Conservation (phyloP, 2,797 vertebrate species). For the Rhinatrema bivittatum region DNA sequence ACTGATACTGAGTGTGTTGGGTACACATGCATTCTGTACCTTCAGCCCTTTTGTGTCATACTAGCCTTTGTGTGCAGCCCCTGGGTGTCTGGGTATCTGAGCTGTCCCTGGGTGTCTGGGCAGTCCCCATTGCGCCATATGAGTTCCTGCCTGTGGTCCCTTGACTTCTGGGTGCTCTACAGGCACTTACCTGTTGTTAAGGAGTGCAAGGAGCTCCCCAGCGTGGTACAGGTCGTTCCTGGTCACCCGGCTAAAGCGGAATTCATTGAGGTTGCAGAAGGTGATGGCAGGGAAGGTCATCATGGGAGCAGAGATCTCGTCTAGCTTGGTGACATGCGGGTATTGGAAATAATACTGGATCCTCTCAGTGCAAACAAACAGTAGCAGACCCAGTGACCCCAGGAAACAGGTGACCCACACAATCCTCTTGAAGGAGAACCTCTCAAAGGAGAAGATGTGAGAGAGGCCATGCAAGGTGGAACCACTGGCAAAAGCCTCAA, state of each 20-base stretch:
- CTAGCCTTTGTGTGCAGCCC: no score
- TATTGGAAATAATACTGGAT: conserved; percentile 95
- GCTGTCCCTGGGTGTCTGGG: no score
- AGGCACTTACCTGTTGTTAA: conserved; percentile 93
- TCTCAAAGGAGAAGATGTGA: conserved; percentile 95
- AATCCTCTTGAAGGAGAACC: conserved; percentile 80
- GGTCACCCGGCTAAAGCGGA: conserved; percentile 90
- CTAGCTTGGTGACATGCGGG: conserved; percentile 93
- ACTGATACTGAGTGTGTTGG: no score
- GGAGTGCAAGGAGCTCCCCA: conserved; percentile 88
- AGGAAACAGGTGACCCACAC: conserved; percentile 92
- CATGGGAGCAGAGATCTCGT: conserved; percentile 77
- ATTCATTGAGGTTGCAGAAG: conserved; percentile 98
- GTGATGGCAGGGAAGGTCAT: conserved; percentile 89
- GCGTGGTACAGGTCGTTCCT: conserved; percentile 97
- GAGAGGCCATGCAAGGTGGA: conserved; percentile 96
- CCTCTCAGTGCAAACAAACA: conserved; percentile 85
- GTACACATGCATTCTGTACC: no score
- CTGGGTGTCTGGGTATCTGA: no score
- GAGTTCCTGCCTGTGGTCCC: no score
- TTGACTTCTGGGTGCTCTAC: no score
- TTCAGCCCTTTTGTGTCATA: no score
- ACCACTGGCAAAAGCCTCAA: conserved; percentile 93
- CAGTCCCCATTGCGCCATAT: no score
- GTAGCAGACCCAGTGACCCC: conserved; percentile 78